A percentile compares a stretch with the other conserved stretches of the same genome.
These are phyloP conservation scores for Ciconia nigra DNA, from an alignment of 2,797 vertebrate genomes.

Conservation along the genomic window DNA sequence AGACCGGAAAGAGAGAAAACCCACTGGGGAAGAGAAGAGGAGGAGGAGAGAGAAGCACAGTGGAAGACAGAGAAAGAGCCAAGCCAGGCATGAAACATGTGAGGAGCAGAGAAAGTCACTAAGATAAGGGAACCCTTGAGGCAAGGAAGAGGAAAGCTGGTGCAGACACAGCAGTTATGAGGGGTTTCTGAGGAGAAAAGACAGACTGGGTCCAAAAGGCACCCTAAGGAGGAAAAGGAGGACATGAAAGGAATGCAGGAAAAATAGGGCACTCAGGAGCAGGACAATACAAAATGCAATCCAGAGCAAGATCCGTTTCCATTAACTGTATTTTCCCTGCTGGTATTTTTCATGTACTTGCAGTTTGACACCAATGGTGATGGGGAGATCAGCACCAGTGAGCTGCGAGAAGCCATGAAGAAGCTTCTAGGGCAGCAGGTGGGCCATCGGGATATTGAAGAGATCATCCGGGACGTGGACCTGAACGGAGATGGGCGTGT, in stretches of 20 bases:
- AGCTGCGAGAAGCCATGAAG: conserved; percentile 96
- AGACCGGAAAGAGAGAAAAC: not conserved
- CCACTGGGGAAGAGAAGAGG: not conserved
- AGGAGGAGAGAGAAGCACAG: not conserved
- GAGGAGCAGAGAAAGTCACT: not conserved
- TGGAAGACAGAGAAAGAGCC: not conserved
- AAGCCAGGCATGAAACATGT: not conserved
- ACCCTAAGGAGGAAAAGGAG: not conserved
- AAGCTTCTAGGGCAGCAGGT: conserved; percentile 97
- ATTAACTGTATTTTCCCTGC: not conserved
- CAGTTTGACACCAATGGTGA: conserved; percentile 98
- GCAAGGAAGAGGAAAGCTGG: not conserved
- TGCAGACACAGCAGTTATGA: not conserved
- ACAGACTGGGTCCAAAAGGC: not conserved
- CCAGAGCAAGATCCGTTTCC: not conserved
- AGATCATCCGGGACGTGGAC: conserved; percentile 96
- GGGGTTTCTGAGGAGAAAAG: not conserved
- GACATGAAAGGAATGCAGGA: not conserved
- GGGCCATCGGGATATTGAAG: conserved; percentile 95
- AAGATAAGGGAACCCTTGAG: not conserved
- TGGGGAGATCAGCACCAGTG: conserved; percentile 94
- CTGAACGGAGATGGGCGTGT: conserved; percentile 96
- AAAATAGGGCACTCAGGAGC: not conserved
- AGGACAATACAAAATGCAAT: not conserved
- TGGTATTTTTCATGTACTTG: not conserved